phyloP scores from a whole-genome alignment of 2,888 invertebrate species.

The Cosmorhoe ocellata region DNA sequence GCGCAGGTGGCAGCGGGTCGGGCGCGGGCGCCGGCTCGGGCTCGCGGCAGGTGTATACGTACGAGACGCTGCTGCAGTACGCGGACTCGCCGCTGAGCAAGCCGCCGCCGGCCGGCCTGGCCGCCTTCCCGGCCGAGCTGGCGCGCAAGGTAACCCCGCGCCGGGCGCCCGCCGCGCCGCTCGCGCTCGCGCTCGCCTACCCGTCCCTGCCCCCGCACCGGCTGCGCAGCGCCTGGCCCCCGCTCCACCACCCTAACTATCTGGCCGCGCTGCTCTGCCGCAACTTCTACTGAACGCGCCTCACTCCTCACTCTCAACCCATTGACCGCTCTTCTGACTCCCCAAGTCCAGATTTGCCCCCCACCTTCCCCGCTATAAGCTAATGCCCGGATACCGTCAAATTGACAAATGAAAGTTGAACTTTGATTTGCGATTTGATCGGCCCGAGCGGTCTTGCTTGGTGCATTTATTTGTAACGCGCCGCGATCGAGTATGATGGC shows the following conservation, averaged over 20 bases:
- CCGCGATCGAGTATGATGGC: conserved; percentile 24
- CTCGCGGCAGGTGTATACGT: conserved; percentile 73
- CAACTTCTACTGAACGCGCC: conserved; percentile 62
- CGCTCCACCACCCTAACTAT: conserved; percentile 71
- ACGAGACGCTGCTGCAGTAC: conserved; percentile 81
- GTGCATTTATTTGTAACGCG: conserved; percentile 22
- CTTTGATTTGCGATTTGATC: conserved; percentile 40
- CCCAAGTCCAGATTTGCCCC: neutral
- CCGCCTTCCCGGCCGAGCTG: conserved; percentile 75
- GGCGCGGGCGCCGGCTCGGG: conserved; percentile 27
- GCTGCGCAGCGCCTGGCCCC: conserved; percentile 49
- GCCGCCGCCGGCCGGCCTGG: conserved; percentile 76
- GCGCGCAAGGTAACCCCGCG: conserved; percentile 77
- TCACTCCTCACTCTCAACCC: too few species aligned
- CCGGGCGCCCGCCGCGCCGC: conserved; percentile 42
- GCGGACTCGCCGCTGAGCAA: conserved; percentile 80
- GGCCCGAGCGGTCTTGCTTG: conserved; percentile 19
- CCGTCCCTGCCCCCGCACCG: conserved; percentile 26
- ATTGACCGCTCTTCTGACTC: neutral
- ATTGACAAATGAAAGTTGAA: conserved; percentile 40
- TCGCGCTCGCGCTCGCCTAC: conserved; percentile 24
- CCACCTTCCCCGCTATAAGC: conserved; percentile 23
- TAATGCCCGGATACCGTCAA: conserved; percentile 17
- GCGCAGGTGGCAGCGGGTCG: conserved; percentile 46
- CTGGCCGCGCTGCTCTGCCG: conserved; percentile 75